These are phyloP conservation scores for Grantiella picta DNA, from an alignment of 2,113 vertebrate species.

Conservation along the genomic window DNA sequence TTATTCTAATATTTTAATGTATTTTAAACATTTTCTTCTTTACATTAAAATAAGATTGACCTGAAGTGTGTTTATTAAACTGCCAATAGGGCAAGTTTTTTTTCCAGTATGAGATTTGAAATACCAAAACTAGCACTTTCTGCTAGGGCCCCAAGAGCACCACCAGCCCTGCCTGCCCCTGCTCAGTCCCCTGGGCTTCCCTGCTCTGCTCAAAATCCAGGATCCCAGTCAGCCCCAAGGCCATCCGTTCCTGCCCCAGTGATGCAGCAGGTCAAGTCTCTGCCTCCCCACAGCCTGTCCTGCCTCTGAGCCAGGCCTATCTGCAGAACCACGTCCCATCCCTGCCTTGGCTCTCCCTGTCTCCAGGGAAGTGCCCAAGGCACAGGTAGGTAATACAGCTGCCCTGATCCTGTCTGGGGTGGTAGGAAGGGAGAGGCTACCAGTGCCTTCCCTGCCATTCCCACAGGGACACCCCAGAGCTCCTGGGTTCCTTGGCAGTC, in stretches of 20 bases:
- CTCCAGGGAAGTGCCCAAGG: not conserved
- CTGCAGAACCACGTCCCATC: fast-evolving
- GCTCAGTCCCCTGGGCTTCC: fast-evolving
- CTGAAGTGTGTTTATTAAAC: not conserved
- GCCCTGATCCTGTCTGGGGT: not conserved
- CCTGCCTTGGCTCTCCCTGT: not conserved
- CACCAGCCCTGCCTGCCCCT: not conserved
- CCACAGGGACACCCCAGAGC: fast-evolving
- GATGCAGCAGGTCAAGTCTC: not conserved
- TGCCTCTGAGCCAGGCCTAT: not conserved
- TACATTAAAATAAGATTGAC: not conserved
- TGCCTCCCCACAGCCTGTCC: not conserved
- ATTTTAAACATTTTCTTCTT: not conserved
- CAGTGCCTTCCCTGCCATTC: not conserved
- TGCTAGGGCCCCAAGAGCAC: fast-evolving
- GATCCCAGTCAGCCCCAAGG: fast-evolving
- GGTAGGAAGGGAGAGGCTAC: not conserved
- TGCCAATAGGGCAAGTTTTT: not conserved
- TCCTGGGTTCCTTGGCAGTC: not conserved
- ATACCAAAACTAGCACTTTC: not conserved
- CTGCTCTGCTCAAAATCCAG: not conserved
- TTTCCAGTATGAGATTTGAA: not conserved
- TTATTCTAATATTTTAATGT: not conserved
- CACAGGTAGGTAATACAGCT: fast-evolving
- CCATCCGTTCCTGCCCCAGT: not conserved